These are phyloP conservation scores for Clarias macrocephalus DNA, from an alignment of 2,113 vertebrate species.

Conservation along the genomic window DNA sequence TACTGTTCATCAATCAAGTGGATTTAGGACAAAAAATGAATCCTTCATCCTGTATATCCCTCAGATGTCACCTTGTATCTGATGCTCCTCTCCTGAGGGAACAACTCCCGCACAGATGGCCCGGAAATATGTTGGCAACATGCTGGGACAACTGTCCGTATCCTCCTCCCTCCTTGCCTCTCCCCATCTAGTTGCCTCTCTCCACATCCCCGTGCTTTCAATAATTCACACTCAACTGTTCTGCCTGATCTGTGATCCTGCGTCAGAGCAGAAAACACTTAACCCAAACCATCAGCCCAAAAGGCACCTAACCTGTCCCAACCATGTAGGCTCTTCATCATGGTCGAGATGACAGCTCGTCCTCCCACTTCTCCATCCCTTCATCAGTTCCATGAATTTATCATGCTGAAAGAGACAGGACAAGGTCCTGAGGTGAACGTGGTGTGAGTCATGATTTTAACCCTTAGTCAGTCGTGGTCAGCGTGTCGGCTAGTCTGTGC, in stretches of 20 bases:
- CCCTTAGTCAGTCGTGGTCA: background rate
- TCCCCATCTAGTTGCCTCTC: constrained; percentile 12
- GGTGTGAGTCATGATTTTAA: constrained; percentile 20
- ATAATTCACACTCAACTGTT: constrained; percentile 33
- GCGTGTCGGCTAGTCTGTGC: background rate
- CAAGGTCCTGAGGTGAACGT: constrained; percentile 37
- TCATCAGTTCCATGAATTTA: background rate
- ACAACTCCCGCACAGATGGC: constrained; percentile 39
- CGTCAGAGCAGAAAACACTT: constrained; percentile 19
- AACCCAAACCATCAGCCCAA: constrained; percentile 14
- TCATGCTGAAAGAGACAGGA: constrained; percentile 9
- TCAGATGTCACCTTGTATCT: constrained; percentile 48
- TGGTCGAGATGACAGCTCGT: constrained; percentile 19
- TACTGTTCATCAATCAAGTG: constrained; percentile 57
- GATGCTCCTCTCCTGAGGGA: constrained; percentile 29
- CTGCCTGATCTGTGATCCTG: constrained; percentile 17
- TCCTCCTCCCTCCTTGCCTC: background rate
- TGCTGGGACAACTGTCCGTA: constrained; percentile 11
- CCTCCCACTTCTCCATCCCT: background rate
- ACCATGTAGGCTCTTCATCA: constrained; percentile 22
- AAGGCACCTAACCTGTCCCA: constrained; percentile 21
- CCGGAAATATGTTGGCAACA: constrained; percentile 29
- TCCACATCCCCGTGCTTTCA: constrained; percentile 15
- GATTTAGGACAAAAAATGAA: constrained; percentile 54
- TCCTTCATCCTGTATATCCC: constrained; percentile 32